Base-by-base conservation (phyloP, 2,113 vertebrate species). In the Nesospiza acunhae region DNA sequence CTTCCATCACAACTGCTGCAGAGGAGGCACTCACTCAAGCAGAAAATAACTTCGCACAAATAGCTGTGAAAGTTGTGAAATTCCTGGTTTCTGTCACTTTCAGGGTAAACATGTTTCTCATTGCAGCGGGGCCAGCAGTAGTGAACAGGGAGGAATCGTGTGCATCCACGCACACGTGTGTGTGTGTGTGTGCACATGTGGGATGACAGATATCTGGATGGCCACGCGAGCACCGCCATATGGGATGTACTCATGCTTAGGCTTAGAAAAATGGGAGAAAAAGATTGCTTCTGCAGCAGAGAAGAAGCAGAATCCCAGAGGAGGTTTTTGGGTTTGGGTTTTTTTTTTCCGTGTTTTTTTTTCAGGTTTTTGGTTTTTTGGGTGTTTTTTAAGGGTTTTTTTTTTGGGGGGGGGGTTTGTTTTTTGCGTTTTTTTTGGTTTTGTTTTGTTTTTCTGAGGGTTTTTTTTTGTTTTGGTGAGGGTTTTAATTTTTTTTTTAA, bases 1-100 rank as follows among this genome's bases (percentile, higher is more conserved):
- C 13, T 23, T 58, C 0, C 0, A 13, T 58, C 44, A 8, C 0
- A n/a, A 0, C 15, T 69, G 18, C 26, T 27, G 39, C 23, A 55
- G 21, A 77, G 27, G 21, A 80, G 27, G n/a, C 27, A 44, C 15
- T 16, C 15, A 13, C 11, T 64, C n/a, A 37, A 75, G 80, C 17
- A 94, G 37, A 63, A 67, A 81, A 27, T 8, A 64, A 63, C 15
- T 67, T 91, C 64, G 12, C 46, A 68, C 12, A 42, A 62, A n/a
- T 31, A 74, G 31, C 47, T 74, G n/a, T 58, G 63, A 62, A 73
- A 80, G 19, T 27, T n/a, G 58, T 30, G 56, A 68, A 91, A 69
- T 50, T 33, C 66, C 13, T 42, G 1, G 1, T 6, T 86, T 85
- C 63, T 83, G 7, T 18, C 63, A 5, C 13, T 63, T 66, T 13